Evolutionary conservation across 2,797 vertebrate genomes (phyloP).

Genomic region (Crenichthys baileyi): DNA sequence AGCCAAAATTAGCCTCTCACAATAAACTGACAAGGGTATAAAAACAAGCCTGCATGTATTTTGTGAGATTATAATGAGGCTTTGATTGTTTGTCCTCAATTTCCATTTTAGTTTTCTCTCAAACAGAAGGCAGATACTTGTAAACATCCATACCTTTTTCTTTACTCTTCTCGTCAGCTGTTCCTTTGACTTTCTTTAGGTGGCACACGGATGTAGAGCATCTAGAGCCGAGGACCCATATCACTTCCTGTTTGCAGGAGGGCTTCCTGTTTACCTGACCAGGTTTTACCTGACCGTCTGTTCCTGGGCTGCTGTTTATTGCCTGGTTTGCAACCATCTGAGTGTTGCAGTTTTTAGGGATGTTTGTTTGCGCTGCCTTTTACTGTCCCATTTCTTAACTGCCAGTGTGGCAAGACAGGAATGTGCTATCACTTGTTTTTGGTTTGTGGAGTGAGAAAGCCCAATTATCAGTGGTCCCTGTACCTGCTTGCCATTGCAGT

Average conservation of each 20-base stretch:
- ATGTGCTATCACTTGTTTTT: conserved; percentile 76
- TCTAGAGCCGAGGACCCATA: conserved; percentile 44
- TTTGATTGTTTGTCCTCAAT: conserved; percentile 82
- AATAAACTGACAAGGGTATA: conserved; percentile 81
- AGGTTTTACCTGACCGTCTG: conserved; percentile 51
- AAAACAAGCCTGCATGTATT: conserved; percentile 76
- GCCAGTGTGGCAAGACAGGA: conserved; percentile 79
- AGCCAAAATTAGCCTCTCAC: conserved; percentile 83
- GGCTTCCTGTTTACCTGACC: conserved; percentile 74
- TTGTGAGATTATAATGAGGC: conserved; percentile 80
- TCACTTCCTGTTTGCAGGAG: conserved; percentile 72
- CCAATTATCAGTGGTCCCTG: conserved; percentile 76
- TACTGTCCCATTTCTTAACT: conserved; percentile 72
- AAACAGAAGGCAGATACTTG: conserved; percentile 79
- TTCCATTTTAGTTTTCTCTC: conserved; percentile 77
- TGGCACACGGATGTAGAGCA: conserved; percentile 30
- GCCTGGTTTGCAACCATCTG: conserved; percentile 64
- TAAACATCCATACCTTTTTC: conserved; percentile 80
- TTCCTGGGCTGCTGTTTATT: conserved; percentile 65
- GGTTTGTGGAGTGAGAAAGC: conserved; percentile 74
- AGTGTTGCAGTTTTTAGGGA: conserved; percentile 68
- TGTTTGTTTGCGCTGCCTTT: conserved; percentile 81
- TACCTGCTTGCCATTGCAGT: conserved; percentile 59
- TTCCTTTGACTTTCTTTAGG: conserved; percentile 53
- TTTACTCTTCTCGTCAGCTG: conserved; percentile 78